Percentiles rank a stretch among this genome's conserved stretches.
phyloP scores from a whole-genome alignment of 1,140 invertebrate genomes.

The Solenopsis fugax region DNA sequence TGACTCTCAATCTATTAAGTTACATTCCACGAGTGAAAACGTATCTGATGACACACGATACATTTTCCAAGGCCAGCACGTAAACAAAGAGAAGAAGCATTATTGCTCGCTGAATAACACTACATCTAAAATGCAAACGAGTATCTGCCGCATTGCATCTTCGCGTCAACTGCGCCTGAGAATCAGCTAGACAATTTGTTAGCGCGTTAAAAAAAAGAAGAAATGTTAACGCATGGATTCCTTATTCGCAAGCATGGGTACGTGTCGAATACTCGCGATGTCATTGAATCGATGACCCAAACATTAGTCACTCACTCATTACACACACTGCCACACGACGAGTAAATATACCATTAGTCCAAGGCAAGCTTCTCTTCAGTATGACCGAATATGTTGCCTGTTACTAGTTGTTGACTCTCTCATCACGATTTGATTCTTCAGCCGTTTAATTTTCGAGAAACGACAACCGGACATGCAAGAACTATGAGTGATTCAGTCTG shows the following conservation, averaged over 20 bases:
- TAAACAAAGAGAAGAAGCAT: slow-evolving; percentile 38
- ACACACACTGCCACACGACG: slow-evolving; percentile 37
- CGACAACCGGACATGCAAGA: neutral
- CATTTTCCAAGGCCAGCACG: slow-evolving; percentile 15
- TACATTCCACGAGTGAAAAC: neutral
- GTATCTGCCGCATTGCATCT: neutral
- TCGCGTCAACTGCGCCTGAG: neutral
- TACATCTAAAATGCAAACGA: slow-evolving; percentile 27
- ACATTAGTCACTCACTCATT: slow-evolving; percentile 77
- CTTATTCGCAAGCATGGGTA: neutral
- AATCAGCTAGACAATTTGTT: too few relatives aligned
- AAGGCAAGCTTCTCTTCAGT: slow-evolving; percentile 78
- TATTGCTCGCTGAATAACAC: slow-evolving; percentile 10
- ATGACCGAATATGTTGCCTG: slow-evolving; percentile 15
- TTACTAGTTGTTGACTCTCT: slow-evolving; percentile 22
- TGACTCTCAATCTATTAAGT: neutral
- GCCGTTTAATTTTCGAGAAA: neutral
- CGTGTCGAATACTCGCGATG: slow-evolving; percentile 41
- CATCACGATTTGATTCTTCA: neutral
- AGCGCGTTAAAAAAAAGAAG: neutral
- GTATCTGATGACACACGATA: slow-evolving; percentile 26
- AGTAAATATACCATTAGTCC: slow-evolving; percentile 64
- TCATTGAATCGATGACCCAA: slow-evolving; percentile 76
- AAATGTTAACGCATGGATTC: neutral
- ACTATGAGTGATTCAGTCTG: neutral